Evolutionary conservation across 2,797 vertebrate species (phyloP), one percentile per base, ranked within the genome.

Genomic region (Odontamblyopus lacepedii): DNA sequence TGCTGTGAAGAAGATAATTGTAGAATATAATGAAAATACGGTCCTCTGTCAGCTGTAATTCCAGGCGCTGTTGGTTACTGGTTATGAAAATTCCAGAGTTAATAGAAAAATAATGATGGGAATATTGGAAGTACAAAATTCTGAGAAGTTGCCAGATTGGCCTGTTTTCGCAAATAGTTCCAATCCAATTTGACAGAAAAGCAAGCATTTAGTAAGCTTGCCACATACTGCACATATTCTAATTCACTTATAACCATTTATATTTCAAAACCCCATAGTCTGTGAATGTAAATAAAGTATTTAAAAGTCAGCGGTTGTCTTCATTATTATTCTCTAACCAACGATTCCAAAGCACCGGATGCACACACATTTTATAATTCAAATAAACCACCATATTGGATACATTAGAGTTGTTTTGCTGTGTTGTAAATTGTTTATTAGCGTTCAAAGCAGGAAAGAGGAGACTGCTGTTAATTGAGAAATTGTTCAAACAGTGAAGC

Each of bases 351-450:
- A 53, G 18, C 50, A 55, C 48, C 32, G 29, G 26, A 67, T 67
- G 48, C 48, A n/a, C 11, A 29, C 16, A 32, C 50, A 67, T 23
- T 53, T 67, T 67, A 53, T 32, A 55, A 30, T 67, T 53, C 29
- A 32, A 55, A 53, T 30, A 53, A 30, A 38, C 18, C 53, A 5
- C 48, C 64, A 11, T 29, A 50, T 44, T 44, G 63, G 35, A 65
- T 26, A 65, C 41, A 51, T 51, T 66, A 30, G 30, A 19, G 19
- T 55, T 53, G 27, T 67, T 67, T 32, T 53, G 50, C 65, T 53
- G 65, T 67, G 27, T 67, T 67, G 65, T 53, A 67, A 53, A 55
- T 30, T 19, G 32, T 67, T 67, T 67, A 67, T 67, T 67, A 67
- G 50, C 6, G 67, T 60, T 69, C 30, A 35, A 23, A 26, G 38